Evolutionary conservation across 2,797 vertebrate species (phyloP).

Genomic region (Melanotaenia maccullochi): DNA sequence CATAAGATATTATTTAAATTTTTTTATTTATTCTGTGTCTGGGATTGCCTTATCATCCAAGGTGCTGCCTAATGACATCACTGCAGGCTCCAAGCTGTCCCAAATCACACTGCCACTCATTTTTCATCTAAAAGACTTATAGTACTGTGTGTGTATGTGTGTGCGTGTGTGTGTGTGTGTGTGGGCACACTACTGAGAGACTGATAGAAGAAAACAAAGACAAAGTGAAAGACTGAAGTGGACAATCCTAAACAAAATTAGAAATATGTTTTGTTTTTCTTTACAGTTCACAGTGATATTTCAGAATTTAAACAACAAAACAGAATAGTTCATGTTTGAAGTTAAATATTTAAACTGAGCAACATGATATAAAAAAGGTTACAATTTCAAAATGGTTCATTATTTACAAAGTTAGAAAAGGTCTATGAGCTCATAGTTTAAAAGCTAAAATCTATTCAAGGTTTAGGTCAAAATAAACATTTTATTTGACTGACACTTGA

Average conservation of each 20-base stretch:
- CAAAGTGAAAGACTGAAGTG: conserved; percentile 5
- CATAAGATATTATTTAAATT: conserved; percentile 83
- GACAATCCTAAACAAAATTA: conserved; percentile 15
- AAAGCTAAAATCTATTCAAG: not conserved
- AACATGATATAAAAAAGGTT: too few species aligned
- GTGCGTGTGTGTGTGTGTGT: conserved; percentile 16
- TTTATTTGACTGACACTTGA: conserved; percentile 11
- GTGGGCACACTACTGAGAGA: conserved; percentile 13
- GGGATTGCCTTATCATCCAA: conserved; percentile 78
- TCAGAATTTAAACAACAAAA: too few species aligned
- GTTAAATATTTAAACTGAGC: too few species aligned
- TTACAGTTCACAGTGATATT: not conserved
- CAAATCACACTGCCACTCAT: conserved; percentile 75
- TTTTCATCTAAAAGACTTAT: conserved; percentile 78
- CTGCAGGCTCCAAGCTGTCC: conserved; percentile 76
- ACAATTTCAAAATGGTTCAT: not conserved
- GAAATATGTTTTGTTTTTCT: too few species aligned
- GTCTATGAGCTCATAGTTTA: not conserved
- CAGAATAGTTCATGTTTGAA: too few species aligned
- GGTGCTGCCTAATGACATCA: conserved; percentile 83
- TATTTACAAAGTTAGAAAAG: conserved; percentile 14
- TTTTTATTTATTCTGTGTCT: conserved; percentile 85
- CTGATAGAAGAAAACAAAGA: conserved; percentile 19
- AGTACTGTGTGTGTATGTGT: conserved; percentile 35
- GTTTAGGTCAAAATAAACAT: conserved; percentile 10